Conservation (phyloP, 2,797 vertebrate species). For the Melanotaenia nigrans region DNA sequence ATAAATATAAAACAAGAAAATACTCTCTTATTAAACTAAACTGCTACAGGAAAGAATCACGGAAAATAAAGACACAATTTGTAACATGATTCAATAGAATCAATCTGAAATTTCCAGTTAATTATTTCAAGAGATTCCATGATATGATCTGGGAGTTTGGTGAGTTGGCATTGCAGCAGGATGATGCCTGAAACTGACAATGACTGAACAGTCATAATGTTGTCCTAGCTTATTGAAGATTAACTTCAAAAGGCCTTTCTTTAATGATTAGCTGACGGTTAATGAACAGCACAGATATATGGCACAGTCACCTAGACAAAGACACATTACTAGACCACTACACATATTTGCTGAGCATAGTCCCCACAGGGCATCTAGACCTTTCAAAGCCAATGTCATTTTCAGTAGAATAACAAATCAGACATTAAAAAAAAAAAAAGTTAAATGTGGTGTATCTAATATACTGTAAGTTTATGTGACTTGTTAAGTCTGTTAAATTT, state of each 20-base stretch:
- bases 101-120: too few species aligned
- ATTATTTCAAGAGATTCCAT: too few species aligned
- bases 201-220: not conserved
- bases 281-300: conserved; percentile 43
- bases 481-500: too few species aligned
- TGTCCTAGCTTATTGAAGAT: not conserved
- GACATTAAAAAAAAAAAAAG: not conserved
- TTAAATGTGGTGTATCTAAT: not conserved
- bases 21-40: too few species aligned
- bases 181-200: not conserved
- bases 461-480: not conserved
- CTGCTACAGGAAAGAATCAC: too few species aligned
- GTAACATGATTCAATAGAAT: too few species aligned
- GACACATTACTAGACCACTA: conserved; percentile 10
- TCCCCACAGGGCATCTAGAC: not conserved
- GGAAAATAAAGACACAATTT: too few species aligned
- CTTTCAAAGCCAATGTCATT: not conserved
- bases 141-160: not conserved
- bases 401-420: not conserved
- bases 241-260: conserved; percentile 9
- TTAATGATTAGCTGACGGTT: conserved; percentile 24
- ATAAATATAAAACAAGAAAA: too few species aligned
- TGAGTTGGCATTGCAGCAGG: not conserved
- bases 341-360: conserved; percentile 1
- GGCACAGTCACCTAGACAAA: conserved; percentile 40